Percentiles rank a stretch among this genome's conserved stretches.
Evolutionary conservation across 1,140 invertebrate genomes (phyloP).

Genomic region (Pygmarrhopalites habei): DNA sequence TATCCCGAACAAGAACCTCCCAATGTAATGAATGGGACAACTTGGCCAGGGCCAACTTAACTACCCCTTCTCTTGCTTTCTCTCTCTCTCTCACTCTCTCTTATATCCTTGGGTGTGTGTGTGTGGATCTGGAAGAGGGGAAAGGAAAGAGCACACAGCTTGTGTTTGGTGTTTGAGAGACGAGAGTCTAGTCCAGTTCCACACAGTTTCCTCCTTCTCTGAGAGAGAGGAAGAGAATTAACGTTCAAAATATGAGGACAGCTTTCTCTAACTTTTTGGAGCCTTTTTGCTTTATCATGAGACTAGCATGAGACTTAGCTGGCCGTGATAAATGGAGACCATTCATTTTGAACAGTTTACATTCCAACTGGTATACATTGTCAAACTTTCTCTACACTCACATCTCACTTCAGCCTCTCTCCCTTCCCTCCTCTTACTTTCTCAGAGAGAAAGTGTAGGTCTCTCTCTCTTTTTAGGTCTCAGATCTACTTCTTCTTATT

Average conservation of each 20-base stretch:
- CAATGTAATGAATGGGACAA: slow-evolving; percentile 36
- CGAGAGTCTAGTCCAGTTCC: not conserved
- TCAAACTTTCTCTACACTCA: not conserved
- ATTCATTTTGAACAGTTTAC: no score
- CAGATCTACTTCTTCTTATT: no score
- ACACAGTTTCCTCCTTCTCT: not conserved
- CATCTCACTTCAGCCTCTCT: no score
- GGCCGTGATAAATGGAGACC: no score
- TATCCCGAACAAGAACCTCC: slow-evolving; percentile 20
- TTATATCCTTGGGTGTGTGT: no score
- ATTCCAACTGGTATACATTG: not conserved
- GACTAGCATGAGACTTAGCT: slow-evolving; percentile 16
- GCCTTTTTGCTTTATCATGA: slow-evolving; percentile 29
- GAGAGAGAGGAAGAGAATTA: slow-evolving; percentile 13
- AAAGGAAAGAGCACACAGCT: not conserved
- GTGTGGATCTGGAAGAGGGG: slow-evolving; percentile 5
- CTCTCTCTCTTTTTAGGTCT: no score
- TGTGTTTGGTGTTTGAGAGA: not conserved
- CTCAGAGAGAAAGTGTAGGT: not conserved
- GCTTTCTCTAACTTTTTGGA: slow-evolving; percentile 11
- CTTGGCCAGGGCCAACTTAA: slow-evolving; percentile 34
- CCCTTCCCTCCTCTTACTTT: not conserved
- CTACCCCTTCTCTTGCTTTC: not conserved
- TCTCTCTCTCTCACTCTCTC: not conserved
- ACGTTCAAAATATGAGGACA: slow-evolving; percentile 31